Evolutionary conservation across 2,888 invertebrate species (phyloP), one percentile per base, ranked within the genome.

Genomic region (Podabrus alpinus): DNA sequence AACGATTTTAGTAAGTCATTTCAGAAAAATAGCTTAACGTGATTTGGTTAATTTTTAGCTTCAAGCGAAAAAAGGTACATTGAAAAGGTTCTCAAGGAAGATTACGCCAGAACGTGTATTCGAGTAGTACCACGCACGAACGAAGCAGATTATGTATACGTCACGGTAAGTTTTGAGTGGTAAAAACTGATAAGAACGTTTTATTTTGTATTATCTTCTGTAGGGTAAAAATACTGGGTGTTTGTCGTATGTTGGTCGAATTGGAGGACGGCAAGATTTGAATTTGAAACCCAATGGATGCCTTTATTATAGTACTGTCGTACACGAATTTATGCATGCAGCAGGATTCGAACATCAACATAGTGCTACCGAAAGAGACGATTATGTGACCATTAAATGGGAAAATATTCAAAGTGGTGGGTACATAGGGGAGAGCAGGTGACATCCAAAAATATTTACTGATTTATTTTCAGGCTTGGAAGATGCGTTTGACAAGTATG

Each of bases 341-440:
- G 85, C 94, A 1, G 95, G 95, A 0, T 95, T 95, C 86, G 94
- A 93, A 85, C 95, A 95, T 83, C 95, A 95, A 87, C 95, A 95
- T 84, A 94, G 93, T 83, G 90, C 94, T 21, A 91, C 91, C 15
- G 92, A 95, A 85, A 90, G 96, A 77, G 95, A 95, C 83, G 89
- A 93, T 0, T 94, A 90, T 84, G 92, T 96, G 1, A 89, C 90
- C 78, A 94, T 95, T 79, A 86, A 91, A 69, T 94, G 93, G 91
- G 91, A 92, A 64, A 95, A 95, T 83, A 93, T 94, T 67, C 86
- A 86, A 80, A 81, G 87, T 9, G 68, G 72, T 72, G 9, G 2
- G 25, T 25, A 25, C 11, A 11, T 17, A 1, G 60, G 1, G 9
- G 5, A 17, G 11, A 1, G n/a, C n/a, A n/a, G 13, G 13, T 64